Evolutionary conservation across 1,140 invertebrate species (phyloP), one percentile per base, ranked within the genome.

Genomic region (Pogonomyrmex californicus): DNA sequence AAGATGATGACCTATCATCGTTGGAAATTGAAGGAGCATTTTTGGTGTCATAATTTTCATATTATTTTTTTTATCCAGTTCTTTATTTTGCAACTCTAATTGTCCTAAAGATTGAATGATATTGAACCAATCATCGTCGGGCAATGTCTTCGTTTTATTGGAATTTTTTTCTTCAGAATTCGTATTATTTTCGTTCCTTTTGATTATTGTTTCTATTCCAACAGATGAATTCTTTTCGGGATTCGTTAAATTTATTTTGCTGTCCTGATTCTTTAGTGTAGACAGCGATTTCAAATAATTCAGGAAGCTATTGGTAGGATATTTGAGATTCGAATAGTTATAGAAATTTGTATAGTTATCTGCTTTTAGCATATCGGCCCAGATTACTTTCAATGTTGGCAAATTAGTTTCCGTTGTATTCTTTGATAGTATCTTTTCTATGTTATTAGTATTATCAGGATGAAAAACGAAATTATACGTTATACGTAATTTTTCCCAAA

Each of bases 391-490:
- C 2, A 77, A 23, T 5, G 79, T 0, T 14, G 87, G 63, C 5
- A 70, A 17, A 6, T 90, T 63, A 6, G 90, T 47, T 44, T 85
- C 63, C 1, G 86, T 17, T 7, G 41, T 58, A 5, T 83, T 58
- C 12, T 86, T 91, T 0, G 56, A 36, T 1, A 90, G 12, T 65
- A 93, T 92, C 47, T 90, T 92, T 62, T 92, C 92, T 49, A 94
- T 86, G 65, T 93, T 91, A 38, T 88, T 93, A 0, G 88, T 87
- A 60, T 93, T 92, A 36, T 93, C 91, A 0, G 90, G 65, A 65
- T 88, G 93, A 62, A 95, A 93, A 23, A 95, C 91, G 56, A 93
- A 93, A 36, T 94, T 85, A 63, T 94, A 95, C 2, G 92, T 93
- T 44, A 93, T 87, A 63, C 92, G 91, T 73, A 95, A 88, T 91